Conservation (phyloP, 2,888 invertebrate genomes). For the Hypercompe scribonia region DNA sequence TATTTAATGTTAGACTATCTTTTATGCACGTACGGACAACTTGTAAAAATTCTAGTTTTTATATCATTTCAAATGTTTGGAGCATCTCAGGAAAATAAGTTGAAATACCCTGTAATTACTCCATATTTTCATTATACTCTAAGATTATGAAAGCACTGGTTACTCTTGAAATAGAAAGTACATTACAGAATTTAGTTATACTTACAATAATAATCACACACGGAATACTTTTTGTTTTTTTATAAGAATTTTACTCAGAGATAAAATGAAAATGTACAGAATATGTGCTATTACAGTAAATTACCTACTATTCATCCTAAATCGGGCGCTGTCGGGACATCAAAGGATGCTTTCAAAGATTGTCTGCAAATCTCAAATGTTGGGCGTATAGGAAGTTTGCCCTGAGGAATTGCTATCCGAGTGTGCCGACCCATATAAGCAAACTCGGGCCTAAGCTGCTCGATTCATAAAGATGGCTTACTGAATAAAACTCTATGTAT, state of each 20-base stretch:
- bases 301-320: slow-evolving; percentile 28
- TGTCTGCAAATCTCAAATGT: slow-evolving; percentile 41
- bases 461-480: slow-evolving; percentile 61
- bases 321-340: slow-evolving; percentile 29
- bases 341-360: slow-evolving; percentile 45
- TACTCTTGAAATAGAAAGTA: slow-evolving; percentile 37
- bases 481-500: slow-evolving; percentile 60
- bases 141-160: slow-evolving; percentile 38
- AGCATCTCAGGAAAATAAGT: slow-evolving; percentile 2
- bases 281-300: slow-evolving; percentile 23
- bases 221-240: slow-evolving; percentile 12
- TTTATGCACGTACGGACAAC: neutral
- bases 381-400: slow-evolving; percentile 41
- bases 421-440: slow-evolving; percentile 55
- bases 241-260: slow-evolving; percentile 3
- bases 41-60: neutral
- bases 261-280: slow-evolving; percentile 6
- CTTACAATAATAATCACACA: slow-evolving; percentile 31
- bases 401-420: slow-evolving; percentile 48
- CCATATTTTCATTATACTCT: slow-evolving; percentile 35
- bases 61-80: neutral
- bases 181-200: slow-evolving; percentile 39
- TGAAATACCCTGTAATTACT: slow-evolving; percentile 6
- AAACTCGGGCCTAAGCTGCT: slow-evolving; percentile 49
- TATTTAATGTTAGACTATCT: neutral